A percentile compares a stretch with the other conserved stretches of the same genome.
Evolutionary conservation across 2,113 vertebrate species (phyloP).

Genomic region (Illadopsis cleaveri): DNA sequence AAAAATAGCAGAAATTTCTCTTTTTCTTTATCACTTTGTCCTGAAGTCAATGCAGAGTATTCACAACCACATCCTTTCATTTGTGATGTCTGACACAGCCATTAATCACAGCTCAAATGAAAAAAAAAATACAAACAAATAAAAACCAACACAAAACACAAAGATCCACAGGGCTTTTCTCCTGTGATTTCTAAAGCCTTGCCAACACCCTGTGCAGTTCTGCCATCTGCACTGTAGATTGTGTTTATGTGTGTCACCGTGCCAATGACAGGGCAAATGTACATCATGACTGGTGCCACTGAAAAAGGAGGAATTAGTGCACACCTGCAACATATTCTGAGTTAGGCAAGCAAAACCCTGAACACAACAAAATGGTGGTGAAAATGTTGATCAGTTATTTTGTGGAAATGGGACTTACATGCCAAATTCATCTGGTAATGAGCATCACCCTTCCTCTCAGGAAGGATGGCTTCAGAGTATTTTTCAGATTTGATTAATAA

Average conservation of each 20-base stretch:
- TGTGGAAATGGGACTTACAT: background rate
- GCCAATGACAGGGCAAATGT: background rate
- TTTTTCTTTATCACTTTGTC: background rate
- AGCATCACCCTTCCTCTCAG: background rate
- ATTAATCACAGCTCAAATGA: background rate
- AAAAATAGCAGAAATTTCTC: background rate
- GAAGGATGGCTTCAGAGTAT: background rate
- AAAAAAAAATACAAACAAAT: background rate
- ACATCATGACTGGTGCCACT: background rate
- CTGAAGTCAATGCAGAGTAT: background rate
- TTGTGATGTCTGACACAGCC: background rate
- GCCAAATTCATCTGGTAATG: background rate
- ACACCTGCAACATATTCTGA: background rate
- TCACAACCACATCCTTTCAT: background rate
- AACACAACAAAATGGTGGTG: background rate
- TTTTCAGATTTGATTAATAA: constrained; percentile 43
- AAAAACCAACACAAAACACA: background rate
- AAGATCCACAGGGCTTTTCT: background rate
- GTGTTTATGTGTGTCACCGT: background rate
- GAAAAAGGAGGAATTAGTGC: background rate
- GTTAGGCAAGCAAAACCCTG: background rate
- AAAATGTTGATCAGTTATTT: background rate
- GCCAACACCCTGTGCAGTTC: background rate
- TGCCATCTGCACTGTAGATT: background rate
- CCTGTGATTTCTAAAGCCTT: background rate